Base-by-base conservation (phyloP, 2,888 invertebrate species). In the Neocrepidodera transversa region DNA sequence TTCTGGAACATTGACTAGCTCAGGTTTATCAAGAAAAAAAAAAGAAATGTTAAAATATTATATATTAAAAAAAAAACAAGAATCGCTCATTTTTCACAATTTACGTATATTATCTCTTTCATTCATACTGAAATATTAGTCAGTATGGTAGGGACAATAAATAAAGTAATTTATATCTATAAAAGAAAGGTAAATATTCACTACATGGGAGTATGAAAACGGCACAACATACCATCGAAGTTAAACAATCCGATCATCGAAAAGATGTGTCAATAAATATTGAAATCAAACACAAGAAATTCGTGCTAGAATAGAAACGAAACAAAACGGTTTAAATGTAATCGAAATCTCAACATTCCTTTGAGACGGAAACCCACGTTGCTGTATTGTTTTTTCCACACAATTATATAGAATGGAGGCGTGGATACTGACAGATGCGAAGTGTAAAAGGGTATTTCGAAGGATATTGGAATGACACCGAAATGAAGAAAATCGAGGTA, bases 381-480 rank as follows among this genome's bases (percentile, higher is more conserved):
- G n/a, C 43, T 20, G 23, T 43, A 43, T 43, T 43, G 43, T 43
- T 18, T 43, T 30, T 43, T 43, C 23, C 23, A 43, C 23, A 43
- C 20, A 43, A 18, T 43, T 43, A 43, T 43, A 43, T 23, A 23
- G 43, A 43, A 43, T 23, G 23, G 18, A 43, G 43, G 43, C 18
- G 43, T 43, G 43, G 43, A 43, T 43, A 20, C 43, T 43, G 20
- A 43, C 23, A 43, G 43, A 43, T 43, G 23, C 11, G 13, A 23
- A 6, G 11, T 43, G 23, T 43, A 43, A 20, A 43, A 43, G 23
- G 43, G 16, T 42, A 20, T n/a, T 4, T 18, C 40, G n/a, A 43
- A 43, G 40, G 8, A 43, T 43, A 35, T 35, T 13, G 14, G 14
- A 35, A 7, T 30, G 30, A 30, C 30, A 10, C 6, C 6, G n/a